These are phyloP conservation scores for Ligdia adustata DNA, from an alignment of 2,888 invertebrate genomes.

Conservation along the genomic window DNA sequence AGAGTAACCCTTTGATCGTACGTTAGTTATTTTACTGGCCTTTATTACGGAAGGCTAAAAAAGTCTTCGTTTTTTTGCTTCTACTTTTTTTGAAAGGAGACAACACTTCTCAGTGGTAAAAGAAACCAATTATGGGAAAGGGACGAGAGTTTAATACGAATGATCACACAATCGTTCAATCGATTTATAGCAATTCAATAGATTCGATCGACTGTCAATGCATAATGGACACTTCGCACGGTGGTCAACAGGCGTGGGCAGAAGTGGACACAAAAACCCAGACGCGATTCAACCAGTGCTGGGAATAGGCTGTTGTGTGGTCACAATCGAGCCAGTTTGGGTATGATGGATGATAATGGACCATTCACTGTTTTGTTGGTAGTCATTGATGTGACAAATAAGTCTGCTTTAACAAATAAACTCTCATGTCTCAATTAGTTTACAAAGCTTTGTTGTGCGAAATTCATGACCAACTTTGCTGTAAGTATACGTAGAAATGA, in stretches of 20 bases:
- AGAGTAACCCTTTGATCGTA: no score
- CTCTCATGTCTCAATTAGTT: constrained; percentile 9
- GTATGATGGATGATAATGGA: no score
- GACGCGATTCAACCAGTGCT: constrained; percentile 44
- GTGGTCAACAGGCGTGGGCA: constrained; percentile 40
- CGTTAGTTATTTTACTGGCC: no score
- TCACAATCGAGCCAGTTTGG: constrained; percentile 29
- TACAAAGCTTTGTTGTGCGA: no score
- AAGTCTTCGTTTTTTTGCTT: no score
- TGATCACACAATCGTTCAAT: constrained; percentile 6
- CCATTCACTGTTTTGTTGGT: constrained; percentile 39
- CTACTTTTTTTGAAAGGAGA: no score
- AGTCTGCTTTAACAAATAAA: constrained; percentile 34
- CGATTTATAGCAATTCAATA: constrained; percentile 8
- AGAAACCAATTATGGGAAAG: no score
- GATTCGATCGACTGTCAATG: background rate
- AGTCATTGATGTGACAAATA: constrained; percentile 50
- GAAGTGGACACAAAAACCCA: constrained; percentile 40
- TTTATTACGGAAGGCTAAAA: no score
- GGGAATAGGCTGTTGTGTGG: constrained; percentile 13
- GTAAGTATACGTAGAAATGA: no score
- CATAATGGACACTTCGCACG: constrained; percentile 45
- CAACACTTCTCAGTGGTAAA: no score
- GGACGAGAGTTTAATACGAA: background rate
- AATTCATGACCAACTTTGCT: no score